Conservation (phyloP, 2,797 vertebrate genomes). For the Huso huso region DNA sequence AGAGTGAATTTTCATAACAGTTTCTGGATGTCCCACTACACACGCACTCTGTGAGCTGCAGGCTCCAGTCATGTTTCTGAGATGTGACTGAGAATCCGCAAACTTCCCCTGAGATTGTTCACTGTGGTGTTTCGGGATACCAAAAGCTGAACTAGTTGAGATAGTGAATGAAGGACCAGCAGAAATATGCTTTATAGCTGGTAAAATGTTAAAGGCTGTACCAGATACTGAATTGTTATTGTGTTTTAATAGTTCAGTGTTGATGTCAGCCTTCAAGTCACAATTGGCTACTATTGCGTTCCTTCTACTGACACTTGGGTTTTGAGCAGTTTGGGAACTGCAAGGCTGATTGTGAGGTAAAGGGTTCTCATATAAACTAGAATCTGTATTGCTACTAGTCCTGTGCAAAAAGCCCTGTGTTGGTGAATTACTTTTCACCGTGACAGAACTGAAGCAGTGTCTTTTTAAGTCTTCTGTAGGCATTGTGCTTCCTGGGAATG, state of each 20-base stretch:
- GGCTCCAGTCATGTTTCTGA: constrained; percentile 35
- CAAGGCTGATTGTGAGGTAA: constrained; percentile 16
- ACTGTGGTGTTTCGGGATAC: constrained; percentile 35
- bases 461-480: too few relatives aligned
- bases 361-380: constrained; percentile 11
- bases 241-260: constrained; percentile 48
- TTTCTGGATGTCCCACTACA: constrained; percentile 19
- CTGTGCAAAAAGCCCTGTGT: constrained; percentile 32
- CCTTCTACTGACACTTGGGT: constrained; percentile 45
- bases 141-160: constrained; percentile 37
- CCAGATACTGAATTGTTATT: constrained; percentile 29
- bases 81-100: constrained; percentile 33
- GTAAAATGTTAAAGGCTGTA: too few relatives aligned
- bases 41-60: constrained; percentile 9
- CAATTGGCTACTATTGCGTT: background rate
- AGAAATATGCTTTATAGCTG: too few relatives aligned
- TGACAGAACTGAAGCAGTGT: background rate
- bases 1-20: constrained; percentile 23
- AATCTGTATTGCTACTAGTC: constrained; percentile 27
- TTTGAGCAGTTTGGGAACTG: constrained; percentile 16
- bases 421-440: constrained; percentile 16
- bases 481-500: too few relatives aligned
- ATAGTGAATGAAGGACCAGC: background rate
- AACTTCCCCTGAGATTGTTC: constrained; percentile 48
- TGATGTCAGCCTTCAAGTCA: background rate